phyloP scores from a whole-genome alignment of 2,113 vertebrate species.

The Mustela nigripes region DNA sequence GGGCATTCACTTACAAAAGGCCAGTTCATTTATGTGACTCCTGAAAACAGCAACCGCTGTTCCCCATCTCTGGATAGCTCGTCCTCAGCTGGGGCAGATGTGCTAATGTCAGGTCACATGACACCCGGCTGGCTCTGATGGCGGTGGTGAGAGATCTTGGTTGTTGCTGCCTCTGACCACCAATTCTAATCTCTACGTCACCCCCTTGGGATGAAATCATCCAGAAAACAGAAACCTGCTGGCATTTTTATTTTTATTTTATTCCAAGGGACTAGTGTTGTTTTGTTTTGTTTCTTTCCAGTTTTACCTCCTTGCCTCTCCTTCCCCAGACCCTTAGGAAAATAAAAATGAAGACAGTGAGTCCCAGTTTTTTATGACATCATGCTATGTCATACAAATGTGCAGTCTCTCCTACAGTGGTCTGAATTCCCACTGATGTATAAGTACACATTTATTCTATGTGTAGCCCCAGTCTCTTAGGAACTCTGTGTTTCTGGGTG shows the following conservation, averaged over 20 bases:
- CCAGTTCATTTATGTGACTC: conserved; percentile 77
- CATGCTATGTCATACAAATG: neutral
- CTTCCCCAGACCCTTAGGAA: neutral
- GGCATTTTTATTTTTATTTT: conserved; percentile 26
- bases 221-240: neutral
- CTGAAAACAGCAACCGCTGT: conserved; percentile 66
- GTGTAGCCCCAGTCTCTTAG: neutral
- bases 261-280: neutral
- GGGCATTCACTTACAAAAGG: conserved; percentile 78
- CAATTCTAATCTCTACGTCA: neutral
- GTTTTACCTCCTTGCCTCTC: conserved; percentile 34
- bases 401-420: neutral
- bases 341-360: neutral
- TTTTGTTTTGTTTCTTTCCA: neutral
- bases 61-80: conserved; percentile 73
- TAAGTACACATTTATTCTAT: neutral
- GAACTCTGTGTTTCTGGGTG: neutral
- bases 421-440: neutral
- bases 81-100: conserved; percentile 43
- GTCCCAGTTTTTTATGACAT: neutral
- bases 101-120: conserved; percentile 57
- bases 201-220: neutral
- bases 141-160: neutral
- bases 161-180: neutral
- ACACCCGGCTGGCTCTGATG: neutral